These are phyloP conservation scores for Microchrysa polita DNA, from an alignment of 2,888 invertebrate genomes.

Conservation along the genomic window DNA sequence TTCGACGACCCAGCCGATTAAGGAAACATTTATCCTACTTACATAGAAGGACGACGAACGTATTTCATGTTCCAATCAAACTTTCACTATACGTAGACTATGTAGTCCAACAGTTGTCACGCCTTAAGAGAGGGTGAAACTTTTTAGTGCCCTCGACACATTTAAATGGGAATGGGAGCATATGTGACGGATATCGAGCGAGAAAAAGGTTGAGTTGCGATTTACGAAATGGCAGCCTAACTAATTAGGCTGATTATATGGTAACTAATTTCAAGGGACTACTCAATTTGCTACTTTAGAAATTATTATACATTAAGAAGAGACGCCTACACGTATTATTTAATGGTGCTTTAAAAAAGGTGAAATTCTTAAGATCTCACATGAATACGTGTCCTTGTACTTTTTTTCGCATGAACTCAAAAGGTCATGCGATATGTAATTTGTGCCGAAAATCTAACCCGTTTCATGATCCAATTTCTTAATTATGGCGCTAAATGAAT, in stretches of 20 bases:
- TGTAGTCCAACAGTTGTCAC: not conserved
- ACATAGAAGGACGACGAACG: not conserved
- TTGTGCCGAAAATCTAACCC: not conserved
- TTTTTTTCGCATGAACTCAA: not conserved
- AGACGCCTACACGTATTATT: not conserved
- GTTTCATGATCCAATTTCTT: conserved; percentile 8
- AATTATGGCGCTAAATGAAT: conserved; percentile 28
- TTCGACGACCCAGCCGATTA: not conserved
- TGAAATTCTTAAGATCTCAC: not conserved
- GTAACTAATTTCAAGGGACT: no score
- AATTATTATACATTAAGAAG: no score
- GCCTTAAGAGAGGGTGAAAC: not conserved
- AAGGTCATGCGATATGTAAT: not conserved
- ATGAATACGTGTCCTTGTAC: not conserved
- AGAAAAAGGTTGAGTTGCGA: not conserved
- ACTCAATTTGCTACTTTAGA: no score
- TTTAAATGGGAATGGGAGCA: no score
- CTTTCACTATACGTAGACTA: not conserved
- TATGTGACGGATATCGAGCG: not conserved
- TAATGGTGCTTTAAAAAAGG: no score
- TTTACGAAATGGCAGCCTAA: not conserved
- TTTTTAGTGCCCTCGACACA: not conserved
- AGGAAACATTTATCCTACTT: conserved; percentile 5
- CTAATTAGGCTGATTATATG: not conserved
- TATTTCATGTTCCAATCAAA: not conserved